A percentile compares a stretch with the other conserved stretches of the same genome.
These are phyloP conservation scores for Incurvaria masculella DNA, from an alignment of 2,888 invertebrate species.

Conservation along the genomic window DNA sequence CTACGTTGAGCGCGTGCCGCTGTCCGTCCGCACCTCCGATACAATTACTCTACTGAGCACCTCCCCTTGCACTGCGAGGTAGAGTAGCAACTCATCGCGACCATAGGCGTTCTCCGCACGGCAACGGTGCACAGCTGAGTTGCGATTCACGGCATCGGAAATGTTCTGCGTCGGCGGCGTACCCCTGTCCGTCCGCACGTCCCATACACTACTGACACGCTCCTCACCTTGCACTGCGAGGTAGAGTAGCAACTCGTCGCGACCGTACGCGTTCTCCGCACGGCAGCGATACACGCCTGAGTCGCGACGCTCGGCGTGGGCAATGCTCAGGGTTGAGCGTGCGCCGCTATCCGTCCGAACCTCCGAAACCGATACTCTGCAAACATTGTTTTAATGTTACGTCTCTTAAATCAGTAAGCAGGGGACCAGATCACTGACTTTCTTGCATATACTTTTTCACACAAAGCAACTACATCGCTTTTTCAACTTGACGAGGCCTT, in stretches of 20 bases:
- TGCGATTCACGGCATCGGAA: constrained; percentile 66
- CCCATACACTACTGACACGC: constrained; percentile 31
- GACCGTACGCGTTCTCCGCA: constrained; percentile 70
- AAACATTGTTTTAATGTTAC: no score
- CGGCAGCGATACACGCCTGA: constrained; percentile 73
- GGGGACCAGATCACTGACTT: no score
- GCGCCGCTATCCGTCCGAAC: constrained; percentile 69
- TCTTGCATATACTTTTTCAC: no score
- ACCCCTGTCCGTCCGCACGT: constrained; percentile 69
- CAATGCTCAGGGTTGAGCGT: constrained; percentile 66
- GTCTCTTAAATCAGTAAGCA: no score
- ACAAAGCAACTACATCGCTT: no score
- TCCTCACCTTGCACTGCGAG: constrained; percentile 68
- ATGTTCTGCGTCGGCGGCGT: constrained; percentile 68
- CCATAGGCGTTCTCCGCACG: constrained; percentile 73
- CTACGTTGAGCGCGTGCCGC: constrained; percentile 67
- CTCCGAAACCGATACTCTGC: constrained; percentile 62
- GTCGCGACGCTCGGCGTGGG: constrained; percentile 68
- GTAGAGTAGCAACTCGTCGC: constrained; percentile 68
- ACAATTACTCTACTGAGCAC: constrained; percentile 49
- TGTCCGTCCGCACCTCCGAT: constrained; percentile 69
- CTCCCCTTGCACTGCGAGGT: constrained; percentile 71
- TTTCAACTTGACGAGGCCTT: no score
- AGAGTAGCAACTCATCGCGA: constrained; percentile 66
- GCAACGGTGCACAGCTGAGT: constrained; percentile 73